A percentile compares a stretch with the other conserved stretches of the same genome.
Conservation (phyloP, 2,113 vertebrate genomes). For the Hydrochoerus hydrochaeris region DNA sequence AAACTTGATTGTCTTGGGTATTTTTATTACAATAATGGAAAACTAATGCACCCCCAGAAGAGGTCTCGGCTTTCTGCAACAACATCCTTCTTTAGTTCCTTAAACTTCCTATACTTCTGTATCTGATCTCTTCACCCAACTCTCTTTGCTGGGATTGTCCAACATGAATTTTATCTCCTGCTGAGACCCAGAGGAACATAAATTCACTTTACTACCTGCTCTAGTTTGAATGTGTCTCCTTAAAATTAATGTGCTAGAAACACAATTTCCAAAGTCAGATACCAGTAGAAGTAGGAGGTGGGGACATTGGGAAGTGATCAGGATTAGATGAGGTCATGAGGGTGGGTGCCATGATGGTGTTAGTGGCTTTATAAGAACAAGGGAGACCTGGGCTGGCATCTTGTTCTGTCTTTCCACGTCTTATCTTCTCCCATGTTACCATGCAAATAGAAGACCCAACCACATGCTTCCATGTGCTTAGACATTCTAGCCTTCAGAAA, state of each 20-base stretch:
- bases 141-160: not conserved
- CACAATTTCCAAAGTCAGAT: not conserved
- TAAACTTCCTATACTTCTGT: not conserved
- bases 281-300: not conserved
- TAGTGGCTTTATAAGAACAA: not conserved
- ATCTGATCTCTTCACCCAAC: not conserved
- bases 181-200: not conserved
- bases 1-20: not conserved
- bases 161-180: constrained; percentile 21
- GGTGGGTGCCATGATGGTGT: not conserved
- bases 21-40: not conserved
- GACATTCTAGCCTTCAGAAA: not conserved
- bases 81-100: not conserved
- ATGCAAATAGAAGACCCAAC: not conserved
- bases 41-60: not conserved
- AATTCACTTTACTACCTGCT: not conserved
- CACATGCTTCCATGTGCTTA: not conserved
- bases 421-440: not conserved
- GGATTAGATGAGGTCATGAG: not conserved
- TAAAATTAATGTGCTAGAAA: not conserved
- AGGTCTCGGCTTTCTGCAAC: not conserved
- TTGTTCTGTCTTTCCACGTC: not conserved
- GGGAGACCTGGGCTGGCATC: not conserved
- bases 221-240: not conserved
- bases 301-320: not conserved